Percentiles rank a stretch among this genome's conserved stretches.
Evolutionary conservation across 1,140 invertebrate species (phyloP).

Genomic region (Camponotus floridanus): DNA sequence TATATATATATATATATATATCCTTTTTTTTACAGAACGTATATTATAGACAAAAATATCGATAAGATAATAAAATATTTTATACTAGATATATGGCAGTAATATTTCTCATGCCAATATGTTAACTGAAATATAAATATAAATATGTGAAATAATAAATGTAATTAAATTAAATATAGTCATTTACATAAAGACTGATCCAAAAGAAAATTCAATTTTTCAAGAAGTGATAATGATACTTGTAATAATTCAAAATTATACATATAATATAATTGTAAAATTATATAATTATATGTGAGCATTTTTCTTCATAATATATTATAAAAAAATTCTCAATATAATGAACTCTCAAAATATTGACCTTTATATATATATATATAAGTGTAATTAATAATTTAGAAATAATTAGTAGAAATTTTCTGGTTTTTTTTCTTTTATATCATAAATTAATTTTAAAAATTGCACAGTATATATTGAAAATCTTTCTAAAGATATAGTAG

Average conservation of each 20-base stretch:
- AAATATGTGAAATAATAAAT: neutral
- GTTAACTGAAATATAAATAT: neutral
- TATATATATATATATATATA: neutral
- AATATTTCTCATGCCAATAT: neutral
- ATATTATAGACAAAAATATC: neutral
- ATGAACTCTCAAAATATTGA: neutral
- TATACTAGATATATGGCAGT: neutral
- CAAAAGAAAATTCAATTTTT: conserved; percentile 12
- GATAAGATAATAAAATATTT: conserved; percentile 17
- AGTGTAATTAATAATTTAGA: neutral
- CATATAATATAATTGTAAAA: neutral
- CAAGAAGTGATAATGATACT: neutral
- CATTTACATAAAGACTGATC: neutral
- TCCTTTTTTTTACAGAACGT: neutral
- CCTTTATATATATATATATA: neutral
- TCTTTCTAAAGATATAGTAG: neutral
- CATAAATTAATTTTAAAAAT: conserved; percentile 2
- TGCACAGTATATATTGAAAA: neutral
- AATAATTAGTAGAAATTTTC: conserved; percentile 4
- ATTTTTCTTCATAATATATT: neutral
- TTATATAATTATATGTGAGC: neutral
- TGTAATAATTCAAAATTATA: neutral
- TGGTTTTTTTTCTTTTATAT: neutral
- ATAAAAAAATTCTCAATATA: neutral
- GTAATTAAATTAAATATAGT: neutral